Evolutionary conservation across 2,113 vertebrate genomes (phyloP).

Genomic region (Cryptomyrus ogoouensis): DNA sequence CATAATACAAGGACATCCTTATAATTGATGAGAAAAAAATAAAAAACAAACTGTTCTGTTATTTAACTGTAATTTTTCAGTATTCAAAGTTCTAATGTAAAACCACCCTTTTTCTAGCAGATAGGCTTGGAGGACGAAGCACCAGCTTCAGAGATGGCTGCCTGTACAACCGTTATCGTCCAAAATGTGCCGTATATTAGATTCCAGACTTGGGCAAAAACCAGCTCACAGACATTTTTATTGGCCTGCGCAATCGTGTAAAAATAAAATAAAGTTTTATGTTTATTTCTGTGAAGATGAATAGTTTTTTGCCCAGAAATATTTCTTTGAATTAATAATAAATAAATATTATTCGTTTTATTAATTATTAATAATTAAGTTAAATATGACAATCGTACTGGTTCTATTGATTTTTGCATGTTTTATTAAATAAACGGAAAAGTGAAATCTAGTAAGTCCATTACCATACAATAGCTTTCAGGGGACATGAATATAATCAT

Average conservation of each 20-base stretch:
- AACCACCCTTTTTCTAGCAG: no score
- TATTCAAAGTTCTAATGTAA: no score
- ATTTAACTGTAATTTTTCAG: no score
- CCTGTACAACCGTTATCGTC: no score
- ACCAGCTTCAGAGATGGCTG: no score
- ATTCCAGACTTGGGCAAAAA: neutral
- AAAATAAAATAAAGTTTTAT: neutral
- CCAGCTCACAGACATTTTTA: neutral
- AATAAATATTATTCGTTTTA: neutral
- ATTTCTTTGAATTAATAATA: neutral
- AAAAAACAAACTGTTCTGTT: no score
- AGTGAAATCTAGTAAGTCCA: neutral
- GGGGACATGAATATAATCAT: neutral
- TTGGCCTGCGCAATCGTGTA: neutral
- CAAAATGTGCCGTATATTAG: no score
- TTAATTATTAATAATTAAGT: neutral
- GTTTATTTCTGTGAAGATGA: neutral
- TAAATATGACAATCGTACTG: neutral
- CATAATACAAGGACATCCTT: no score
- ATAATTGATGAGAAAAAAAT: no score
- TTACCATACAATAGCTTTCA: neutral
- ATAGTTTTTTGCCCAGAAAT: neutral
- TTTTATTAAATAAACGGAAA: neutral
- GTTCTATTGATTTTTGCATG: neutral
- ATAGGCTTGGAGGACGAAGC: no score